phyloP scores from a whole-genome alignment of 2,888 invertebrate species.

The Nezara viridula region DNA sequence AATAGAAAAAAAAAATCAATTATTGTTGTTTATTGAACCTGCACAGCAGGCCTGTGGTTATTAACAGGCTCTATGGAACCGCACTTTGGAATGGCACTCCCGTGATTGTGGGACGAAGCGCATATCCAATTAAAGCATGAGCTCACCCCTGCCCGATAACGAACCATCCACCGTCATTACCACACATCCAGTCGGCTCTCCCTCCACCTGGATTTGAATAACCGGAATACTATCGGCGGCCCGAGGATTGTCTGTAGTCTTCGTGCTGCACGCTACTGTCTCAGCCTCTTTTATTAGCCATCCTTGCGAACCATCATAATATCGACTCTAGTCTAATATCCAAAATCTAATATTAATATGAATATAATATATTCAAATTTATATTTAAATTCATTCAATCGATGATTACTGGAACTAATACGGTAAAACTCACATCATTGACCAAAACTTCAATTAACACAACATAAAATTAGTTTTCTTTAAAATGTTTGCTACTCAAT shows the following conservation, averaged over 20 bases:
- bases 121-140: conserved; percentile 31
- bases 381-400: no score
- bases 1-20: neutral
- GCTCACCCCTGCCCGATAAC: neutral
- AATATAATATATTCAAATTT: no score
- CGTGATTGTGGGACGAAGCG: neutral
- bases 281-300: neutral
- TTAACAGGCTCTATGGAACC: neutral
- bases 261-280: neutral
- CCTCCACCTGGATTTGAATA: neutral
- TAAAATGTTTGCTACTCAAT: no score
- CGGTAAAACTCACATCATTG: no score
- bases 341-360: neutral
- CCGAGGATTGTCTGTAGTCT: neutral
- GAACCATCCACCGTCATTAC: neutral
- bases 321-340: neutral
- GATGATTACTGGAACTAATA: no score
- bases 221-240: neutral
- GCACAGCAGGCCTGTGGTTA: neutral
- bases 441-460: no score
- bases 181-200: neutral
- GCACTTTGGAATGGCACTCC: neutral
- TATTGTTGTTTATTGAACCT: neutral
- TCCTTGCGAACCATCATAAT: neutral
- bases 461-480: no score